Evolutionary conservation across 1,140 invertebrate genomes (phyloP), one percentile per base, ranked within the genome.

Genomic region (Schmidtea mediterranea): DNA sequence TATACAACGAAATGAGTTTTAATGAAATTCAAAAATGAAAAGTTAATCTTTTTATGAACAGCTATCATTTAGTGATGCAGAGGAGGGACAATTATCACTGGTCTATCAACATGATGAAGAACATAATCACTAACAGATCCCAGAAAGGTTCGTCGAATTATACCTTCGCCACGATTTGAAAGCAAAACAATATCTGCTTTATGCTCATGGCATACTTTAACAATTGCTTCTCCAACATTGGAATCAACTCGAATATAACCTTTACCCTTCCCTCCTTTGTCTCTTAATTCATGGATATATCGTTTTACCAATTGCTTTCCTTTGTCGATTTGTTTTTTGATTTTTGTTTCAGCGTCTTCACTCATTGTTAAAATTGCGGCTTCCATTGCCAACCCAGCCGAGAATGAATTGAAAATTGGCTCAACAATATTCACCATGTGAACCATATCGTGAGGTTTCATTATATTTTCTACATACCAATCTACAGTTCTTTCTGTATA

Each of bases 381-480:
- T 24, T 21, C 15, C 21, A 13, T 24, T 19, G 15, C 23, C 6
- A 45, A 5, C 12, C 15, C 21, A 21, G 3, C 15, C 5, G 12
- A 13, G 2, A 21, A 19, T 3, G 15, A 2, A 13, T 15, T 19
- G 13, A 21, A 19, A 13, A 19, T 45, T 9, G 43, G 43, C n/a
- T 45, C 43, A 21, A 45, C 21, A 19, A 45, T 45, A n/a, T 45
- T 15, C 18, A 45, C 15, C 43, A 45, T 45, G 18, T 45, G 43
- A 21, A 45, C 43, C 12, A 19, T 19, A n/a, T 45, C 43, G 8
- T 45, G 6, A 5, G 43, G 43, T 5, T 19, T 45, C n/a, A 15
- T 21, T 18, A 39, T 6, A n/a, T 39, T 39, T 2, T 39, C 38
- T n/a, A 39, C 38, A 39, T 39, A 39, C 38, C 38, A 39, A 39